Base-by-base conservation (phyloP, 2,113 vertebrate genomes). In the Heterochromis multidens region DNA sequence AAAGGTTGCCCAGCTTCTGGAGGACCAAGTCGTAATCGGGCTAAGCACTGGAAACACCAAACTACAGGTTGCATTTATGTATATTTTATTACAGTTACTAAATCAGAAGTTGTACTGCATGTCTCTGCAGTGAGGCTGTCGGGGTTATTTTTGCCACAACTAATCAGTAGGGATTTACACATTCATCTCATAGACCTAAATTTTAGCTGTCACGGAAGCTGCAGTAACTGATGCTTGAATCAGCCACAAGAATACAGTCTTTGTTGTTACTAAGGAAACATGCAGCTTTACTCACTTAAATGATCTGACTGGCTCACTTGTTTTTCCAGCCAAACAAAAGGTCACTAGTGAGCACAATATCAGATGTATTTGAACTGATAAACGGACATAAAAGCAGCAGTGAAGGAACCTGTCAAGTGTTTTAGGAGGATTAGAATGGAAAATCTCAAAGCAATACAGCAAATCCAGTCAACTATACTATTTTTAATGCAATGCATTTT, bases 31-130 rank as follows among this genome's bases (percentile, higher is more conserved):
- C 56, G 83, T 99, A 29, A 92, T 97, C 0, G 98, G 99, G 10
- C 92, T 95, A 54, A 97, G 96, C 72, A 87, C 95, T 0, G 99
- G 99, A 3, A 97, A 96, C 95, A 97, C 98, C 25, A 97, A 97
- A 1, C 92, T 99, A 79, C 98, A 99, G 97, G 99, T 99, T 80
- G 74, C 46, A 21, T 81, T 40, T 23, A 21, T 81, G 59, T 78
- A 13, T 25, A 29, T 63, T 57, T 79, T 56, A 37, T 58, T 78
- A 31, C 37, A 59, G 63, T 52, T 52, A 31, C 46, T 80, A 33
- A 79, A 46, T 25, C 37, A 79, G 57, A 74, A 74, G 46, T 31
- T 74, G 46, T 74, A 49, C 25, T 72, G 67, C 67, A 31, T 74
- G 67, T 74, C 70, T 74, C 19, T 74, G 70, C 11, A 14, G 27